Base-by-base conservation (phyloP, 64 coral and sea anemone genomes). In the Catalaphyllia jardinei region DNA sequence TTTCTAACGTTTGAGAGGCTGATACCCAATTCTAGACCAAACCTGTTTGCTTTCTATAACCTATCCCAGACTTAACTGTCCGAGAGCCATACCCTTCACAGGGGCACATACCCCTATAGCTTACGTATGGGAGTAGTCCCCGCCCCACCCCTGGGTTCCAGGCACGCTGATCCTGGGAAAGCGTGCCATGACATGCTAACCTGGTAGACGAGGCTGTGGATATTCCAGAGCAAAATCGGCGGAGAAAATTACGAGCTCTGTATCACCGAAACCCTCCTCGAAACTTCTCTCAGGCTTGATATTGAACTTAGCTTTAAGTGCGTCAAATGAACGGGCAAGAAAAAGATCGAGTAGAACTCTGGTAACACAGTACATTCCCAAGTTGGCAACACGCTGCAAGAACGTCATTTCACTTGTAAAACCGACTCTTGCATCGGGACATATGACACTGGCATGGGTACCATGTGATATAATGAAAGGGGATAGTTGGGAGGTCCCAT, bases 341-440 rank as follows among this genome's bases (percentile, higher is more conserved):
- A 67, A 22, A 67, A 67, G 16, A 24, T 67, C 16, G 8, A 24
- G 7, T 67, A 19, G 1, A 19, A 25, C 24, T 19, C 29, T 76
- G 49, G 76, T 29, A 19, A 31, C 35, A 4, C 51, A 52, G 14
- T 52, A 89, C 7, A 76, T 31, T 0, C 73, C 12, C 55, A 64
- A 54, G 38, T 93, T 93, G 4, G 67, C 64, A 0, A 89, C 42
- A 18, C 92, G 86, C 35, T 93, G 92, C 4, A 93, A 20, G 33
- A 93, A 93, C 2, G 57, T 83, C 92, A 93, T 93, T 17, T 81
- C 35, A 7, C 64, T 78, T 75, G 92, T 28, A 20, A 50, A 74
- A 5, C n/a, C 9, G 92, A 55, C 31, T 65, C 1, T 0, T 28
- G 11, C 0, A 62, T 15, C 8, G 86, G 92, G 12, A 93, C 52